Evolutionary conservation across 2,113 vertebrate genomes (phyloP), one percentile per base, ranked within the genome.

Genomic region (Uropsilus gracilis): DNA sequence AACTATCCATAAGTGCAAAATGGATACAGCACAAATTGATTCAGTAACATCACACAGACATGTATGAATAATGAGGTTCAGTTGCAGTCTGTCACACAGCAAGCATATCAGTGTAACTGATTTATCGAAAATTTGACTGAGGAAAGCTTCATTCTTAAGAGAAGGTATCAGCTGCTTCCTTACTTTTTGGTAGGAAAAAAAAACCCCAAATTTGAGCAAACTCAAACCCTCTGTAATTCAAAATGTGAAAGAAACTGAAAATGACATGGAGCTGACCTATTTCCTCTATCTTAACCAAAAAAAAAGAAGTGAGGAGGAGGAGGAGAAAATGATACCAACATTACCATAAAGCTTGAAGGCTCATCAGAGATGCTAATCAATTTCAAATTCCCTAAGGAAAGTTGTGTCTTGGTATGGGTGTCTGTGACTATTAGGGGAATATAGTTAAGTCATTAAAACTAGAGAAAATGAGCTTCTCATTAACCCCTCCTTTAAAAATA

Each of bases 11-110:
- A 96, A 98, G 95, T 93, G 84, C 95, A 98, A 98, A 98, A 98
- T 90, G 94, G 97, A 98, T 97, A 97, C 55, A 97, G 96, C 94
- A 97, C 92, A 97, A 98, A 98, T 95, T 97, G 97, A 98, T 98
- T 98, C 97, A 86, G 95, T 95, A 97, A 97, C 95, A 98, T 96
- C 95, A 97, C 86, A 96, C 0, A 97, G 96, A 95, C 71, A 93
- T 71, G 90, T 96, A 97, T 97, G 97, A 98, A 97, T 97, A 98
- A 98, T 96, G 91, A 98, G 95, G 89, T 95, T 98, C 82, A 46
- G 94, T 66, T 97, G 97, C 95, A 96, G 97, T 95, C 96, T 97
- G 97, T 97, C 98, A 98, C 95, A 98, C 37, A 97, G 96, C 96
- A 97, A 95, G 93, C 53, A 0, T 89, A 97, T 89, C 84, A 89